A percentile compares a stretch with the other conserved stretches of the same genome.
Conservation (phyloP, 2,797 vertebrate species). For the Myiothlypis chrysogaster region DNA sequence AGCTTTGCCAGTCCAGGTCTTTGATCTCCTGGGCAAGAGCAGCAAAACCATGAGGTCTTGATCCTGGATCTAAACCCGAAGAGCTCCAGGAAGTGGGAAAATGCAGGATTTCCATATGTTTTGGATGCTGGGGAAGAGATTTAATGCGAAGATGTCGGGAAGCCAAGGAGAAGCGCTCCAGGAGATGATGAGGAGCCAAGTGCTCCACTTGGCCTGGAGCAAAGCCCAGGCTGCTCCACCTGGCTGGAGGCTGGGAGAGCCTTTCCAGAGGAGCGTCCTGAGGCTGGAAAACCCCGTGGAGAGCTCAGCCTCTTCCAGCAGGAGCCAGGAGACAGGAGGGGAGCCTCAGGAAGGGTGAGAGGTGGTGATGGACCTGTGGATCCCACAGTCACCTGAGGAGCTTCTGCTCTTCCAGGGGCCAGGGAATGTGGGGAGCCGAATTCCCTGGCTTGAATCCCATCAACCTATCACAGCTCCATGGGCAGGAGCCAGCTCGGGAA, state of each 20-base stretch:
- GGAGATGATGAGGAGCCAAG: not conserved
- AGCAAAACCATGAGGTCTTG: not conserved
- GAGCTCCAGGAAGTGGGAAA: not conserved
- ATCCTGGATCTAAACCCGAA: accelerated
- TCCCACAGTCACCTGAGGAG: not conserved
- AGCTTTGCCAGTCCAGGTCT: not conserved
- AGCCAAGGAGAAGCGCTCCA: not conserved
- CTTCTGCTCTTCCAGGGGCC: not conserved
- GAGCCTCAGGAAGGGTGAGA: not conserved
- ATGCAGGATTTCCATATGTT: accelerated
- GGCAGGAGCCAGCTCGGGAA: not conserved
- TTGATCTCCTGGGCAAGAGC: not conserved
- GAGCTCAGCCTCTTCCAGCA: not conserved
- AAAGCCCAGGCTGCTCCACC: not conserved
- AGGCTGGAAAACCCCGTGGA: not conserved
- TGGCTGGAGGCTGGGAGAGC: not conserved
- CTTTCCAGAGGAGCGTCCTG: not conserved
- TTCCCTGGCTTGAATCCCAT: not conserved
- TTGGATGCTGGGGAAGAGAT: not conserved
- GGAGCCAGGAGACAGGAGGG: not conserved
- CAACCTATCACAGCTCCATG: not conserved
- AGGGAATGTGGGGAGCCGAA: not conserved
- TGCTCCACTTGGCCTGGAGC: not conserved
- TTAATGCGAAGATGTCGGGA: accelerated
- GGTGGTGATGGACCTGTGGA: accelerated